phyloP scores from a whole-genome alignment of 53 echinoderm and acorn worm genomes.

The Paelopatides confundens region DNA sequence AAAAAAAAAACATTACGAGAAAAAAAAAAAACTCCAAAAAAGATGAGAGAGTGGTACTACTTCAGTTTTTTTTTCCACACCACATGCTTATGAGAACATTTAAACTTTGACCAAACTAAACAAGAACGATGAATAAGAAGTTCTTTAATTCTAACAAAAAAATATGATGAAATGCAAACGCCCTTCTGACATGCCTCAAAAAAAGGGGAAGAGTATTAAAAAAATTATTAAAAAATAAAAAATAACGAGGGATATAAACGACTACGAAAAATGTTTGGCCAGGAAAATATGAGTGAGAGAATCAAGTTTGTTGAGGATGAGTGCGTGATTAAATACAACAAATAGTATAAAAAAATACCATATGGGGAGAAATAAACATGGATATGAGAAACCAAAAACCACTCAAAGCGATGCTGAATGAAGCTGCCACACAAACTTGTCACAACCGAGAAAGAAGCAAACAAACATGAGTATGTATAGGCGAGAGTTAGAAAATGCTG shows the following conservation, averaged over 20 bases:
- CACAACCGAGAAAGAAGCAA: neutral
- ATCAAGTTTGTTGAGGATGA: slow-evolving; percentile 10
- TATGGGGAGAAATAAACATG: slow-evolving; percentile 15
- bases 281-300: slow-evolving; percentile 11
- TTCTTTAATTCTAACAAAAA: neutral
- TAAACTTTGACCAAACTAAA: slow-evolving; percentile 11
- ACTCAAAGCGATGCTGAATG: slow-evolving; percentile 33
- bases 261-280: slow-evolving; percentile 26
- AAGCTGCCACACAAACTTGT: slow-evolving; percentile 36
- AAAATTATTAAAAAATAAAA: neutral
- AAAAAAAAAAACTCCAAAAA: slow-evolving; percentile 35
- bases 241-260: neutral
- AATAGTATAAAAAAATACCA: neutral
- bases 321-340: slow-evolving; percentile 46
- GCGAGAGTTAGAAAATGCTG: slow-evolving; percentile 40
- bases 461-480: slow-evolving; percentile 31
- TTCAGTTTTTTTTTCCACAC: slow-evolving; percentile 23
- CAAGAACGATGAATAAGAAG: neutral
- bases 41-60: slow-evolving; percentile 31
- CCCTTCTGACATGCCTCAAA: slow-evolving; percentile 17
- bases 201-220: neutral
- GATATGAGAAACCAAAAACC: slow-evolving; percentile 21
- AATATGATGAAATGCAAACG: neutral
- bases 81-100: slow-evolving; percentile 44
- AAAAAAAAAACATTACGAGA: slow-evolving; percentile 7